phyloP scores from a whole-genome alignment of 2,888 invertebrate genomes.

The Serripes groenlandicus region DNA sequence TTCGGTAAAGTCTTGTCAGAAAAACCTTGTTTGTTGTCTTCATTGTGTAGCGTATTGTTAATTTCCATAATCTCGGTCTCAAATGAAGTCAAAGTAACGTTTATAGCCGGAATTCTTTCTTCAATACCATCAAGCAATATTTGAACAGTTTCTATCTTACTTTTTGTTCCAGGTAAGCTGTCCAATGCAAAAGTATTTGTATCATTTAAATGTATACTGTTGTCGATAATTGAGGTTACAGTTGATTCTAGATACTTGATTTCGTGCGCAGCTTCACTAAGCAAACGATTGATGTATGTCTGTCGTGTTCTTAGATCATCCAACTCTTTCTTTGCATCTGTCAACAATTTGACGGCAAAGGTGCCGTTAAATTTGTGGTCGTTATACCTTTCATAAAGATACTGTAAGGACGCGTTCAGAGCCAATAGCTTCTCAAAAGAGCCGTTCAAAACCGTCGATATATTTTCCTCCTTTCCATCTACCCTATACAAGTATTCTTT shows the following conservation, averaged over 20 bases:
- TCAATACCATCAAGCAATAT: not conserved
- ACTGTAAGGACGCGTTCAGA: not conserved
- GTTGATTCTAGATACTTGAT: not conserved
- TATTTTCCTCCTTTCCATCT: not conserved
- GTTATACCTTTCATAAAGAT: not conserved
- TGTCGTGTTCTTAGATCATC: not conserved
- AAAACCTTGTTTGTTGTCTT: conserved; percentile 41
- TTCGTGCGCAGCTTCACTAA: not conserved
- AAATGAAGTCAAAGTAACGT: conserved; percentile 10
- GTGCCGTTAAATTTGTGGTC: not conserved
- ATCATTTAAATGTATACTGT: not conserved
- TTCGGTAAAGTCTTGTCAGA: conserved; percentile 32
- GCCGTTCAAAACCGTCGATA: not conserved
- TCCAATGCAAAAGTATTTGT: not conserved
- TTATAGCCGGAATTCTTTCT: conserved; percentile 35
- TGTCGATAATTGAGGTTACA: not conserved
- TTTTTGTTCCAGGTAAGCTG: not conserved
- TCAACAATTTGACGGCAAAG: not conserved
- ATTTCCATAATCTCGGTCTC: conserved; percentile 3
- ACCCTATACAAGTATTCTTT: not conserved
- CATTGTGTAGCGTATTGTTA: conserved; percentile 41
- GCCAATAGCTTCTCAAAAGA: not conserved
- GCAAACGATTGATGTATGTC: not conserved
- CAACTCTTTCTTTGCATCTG: conserved; percentile 30
- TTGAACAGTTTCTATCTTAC: not conserved